A percentile compares a stretch with the other conserved stretches of the same genome.
phyloP scores from a whole-genome alignment of 2,888 invertebrate species.

The Stenolophus ochropezus region DNA sequence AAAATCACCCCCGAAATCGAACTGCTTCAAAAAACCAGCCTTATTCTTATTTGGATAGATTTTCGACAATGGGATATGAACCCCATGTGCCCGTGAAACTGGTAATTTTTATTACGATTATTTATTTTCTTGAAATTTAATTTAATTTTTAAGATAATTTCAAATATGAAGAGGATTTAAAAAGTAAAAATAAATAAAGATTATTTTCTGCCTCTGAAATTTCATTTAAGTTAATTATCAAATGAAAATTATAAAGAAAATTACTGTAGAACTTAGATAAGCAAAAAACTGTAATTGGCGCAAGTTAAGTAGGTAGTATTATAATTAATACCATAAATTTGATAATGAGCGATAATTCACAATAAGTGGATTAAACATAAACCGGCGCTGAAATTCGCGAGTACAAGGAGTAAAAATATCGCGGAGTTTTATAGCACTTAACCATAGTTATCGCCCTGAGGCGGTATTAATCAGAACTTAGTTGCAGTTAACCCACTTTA shows the following conservation, averaged over 20 bases:
- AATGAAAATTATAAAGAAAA: conserved; percentile 25
- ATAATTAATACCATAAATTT: conserved; percentile 26
- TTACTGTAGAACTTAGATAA: conserved; percentile 22
- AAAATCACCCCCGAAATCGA: no score
- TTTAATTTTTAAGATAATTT: background rate
- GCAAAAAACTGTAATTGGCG: conserved; percentile 2
- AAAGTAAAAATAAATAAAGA: background rate
- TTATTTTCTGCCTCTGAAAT: background rate
- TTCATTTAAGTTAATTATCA: conserved; percentile 5
- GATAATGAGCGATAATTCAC: conserved; percentile 16
- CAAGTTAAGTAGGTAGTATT: conserved; percentile 19
- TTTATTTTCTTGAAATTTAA: background rate
- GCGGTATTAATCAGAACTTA: conserved; percentile 35
- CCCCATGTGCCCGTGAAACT: no score
- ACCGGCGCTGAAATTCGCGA: conserved; percentile 27
- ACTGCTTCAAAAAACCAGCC: no score
- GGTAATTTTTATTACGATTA: no score
- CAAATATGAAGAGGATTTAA: background rate
- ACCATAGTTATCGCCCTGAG: conserved; percentile 30
- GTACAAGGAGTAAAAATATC: conserved; percentile 36
- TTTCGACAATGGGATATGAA: no score
- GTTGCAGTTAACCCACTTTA: conserved; percentile 32
- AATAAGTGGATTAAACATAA: conserved; percentile 43
- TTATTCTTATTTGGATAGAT: no score
- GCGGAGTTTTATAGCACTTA: conserved; percentile 40